phyloP scores from a whole-genome alignment of 2,797 vertebrate species.

The Ispidina picta region DNA sequence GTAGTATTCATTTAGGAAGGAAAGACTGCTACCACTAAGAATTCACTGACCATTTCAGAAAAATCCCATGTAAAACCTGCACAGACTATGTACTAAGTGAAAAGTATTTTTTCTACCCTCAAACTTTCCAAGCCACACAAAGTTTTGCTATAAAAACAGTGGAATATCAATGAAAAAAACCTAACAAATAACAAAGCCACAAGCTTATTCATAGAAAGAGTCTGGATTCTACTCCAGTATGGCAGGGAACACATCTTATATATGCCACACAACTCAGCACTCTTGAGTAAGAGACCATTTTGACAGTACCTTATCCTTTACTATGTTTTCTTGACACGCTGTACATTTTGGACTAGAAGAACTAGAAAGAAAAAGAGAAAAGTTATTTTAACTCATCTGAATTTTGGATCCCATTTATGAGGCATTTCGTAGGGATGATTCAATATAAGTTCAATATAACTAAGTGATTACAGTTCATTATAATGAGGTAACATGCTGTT shows the following conservation, averaged over 20 bases:
- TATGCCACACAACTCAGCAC: not conserved
- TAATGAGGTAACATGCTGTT: not conserved
- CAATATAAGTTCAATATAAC: not conserved
- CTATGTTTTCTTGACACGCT: slow-evolving; percentile 82
- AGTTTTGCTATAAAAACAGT: not conserved
- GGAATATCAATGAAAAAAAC: not conserved
- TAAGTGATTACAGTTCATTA: not conserved
- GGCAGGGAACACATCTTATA: not conserved
- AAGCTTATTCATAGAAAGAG: not conserved
- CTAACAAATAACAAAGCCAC: no score
- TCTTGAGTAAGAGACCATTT: not conserved
- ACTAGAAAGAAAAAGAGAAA: slow-evolving; percentile 62
- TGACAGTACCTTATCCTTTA: slow-evolving; percentile 81
- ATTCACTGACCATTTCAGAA: not conserved
- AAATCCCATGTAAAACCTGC: not conserved
- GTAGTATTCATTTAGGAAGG: not conserved
- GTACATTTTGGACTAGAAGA: slow-evolving; percentile 79
- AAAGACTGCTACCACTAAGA: not conserved
- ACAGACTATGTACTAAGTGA: not conserved
- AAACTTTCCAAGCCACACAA: not conserved
- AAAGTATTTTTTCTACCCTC: not conserved
- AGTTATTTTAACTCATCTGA: not conserved
- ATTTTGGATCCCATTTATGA: not conserved
- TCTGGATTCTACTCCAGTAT: not conserved
- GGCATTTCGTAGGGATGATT: not conserved